Conservation (phyloP, 2,888 invertebrate genomes). For the Hypsopygia costalis region DNA sequence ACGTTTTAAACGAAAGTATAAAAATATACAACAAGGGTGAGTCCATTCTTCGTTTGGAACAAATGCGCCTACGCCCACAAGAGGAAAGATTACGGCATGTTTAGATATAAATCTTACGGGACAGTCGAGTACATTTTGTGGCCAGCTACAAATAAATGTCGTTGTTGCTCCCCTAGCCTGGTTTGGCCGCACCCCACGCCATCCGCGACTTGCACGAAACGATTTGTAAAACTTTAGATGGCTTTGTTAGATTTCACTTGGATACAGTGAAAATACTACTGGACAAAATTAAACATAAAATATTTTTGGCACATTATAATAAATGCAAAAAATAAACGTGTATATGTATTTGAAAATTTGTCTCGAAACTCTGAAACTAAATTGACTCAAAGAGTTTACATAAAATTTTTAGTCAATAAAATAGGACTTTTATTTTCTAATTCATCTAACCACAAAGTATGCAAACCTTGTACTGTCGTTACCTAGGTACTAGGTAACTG, state of each 20-base stretch:
- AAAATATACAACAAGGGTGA: conserved; percentile 63
- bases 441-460: too few species aligned
- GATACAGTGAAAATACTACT: neutral
- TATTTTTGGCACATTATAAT: too few species aligned
- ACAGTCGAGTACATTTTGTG: conserved; percentile 67
- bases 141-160: conserved; percentile 65
- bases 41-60: conserved; percentile 49
- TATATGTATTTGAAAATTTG: too few species aligned
- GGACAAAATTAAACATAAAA: too few species aligned
- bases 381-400: too few species aligned
- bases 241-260: conserved; percentile 8
- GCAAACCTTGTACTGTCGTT: too few species aligned
- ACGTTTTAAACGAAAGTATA: conserved; percentile 67
- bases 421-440: too few species aligned
- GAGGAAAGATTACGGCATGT: conserved; percentile 70
- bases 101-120: conserved; percentile 70
- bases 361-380: too few species aligned
- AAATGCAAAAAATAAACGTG: too few species aligned
- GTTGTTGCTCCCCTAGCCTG: conserved; percentile 46
- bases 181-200: conserved; percentile 39
- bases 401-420: too few species aligned
- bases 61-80: conserved; percentile 72
- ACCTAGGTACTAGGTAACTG: too few species aligned
- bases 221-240: conserved; percentile 27
- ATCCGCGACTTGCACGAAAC: conserved; percentile 30